Percentiles rank a stretch among this genome's conserved stretches.
Conservation (phyloP, 2,888 invertebrate species). For the Cantharis flavilabris region DNA sequence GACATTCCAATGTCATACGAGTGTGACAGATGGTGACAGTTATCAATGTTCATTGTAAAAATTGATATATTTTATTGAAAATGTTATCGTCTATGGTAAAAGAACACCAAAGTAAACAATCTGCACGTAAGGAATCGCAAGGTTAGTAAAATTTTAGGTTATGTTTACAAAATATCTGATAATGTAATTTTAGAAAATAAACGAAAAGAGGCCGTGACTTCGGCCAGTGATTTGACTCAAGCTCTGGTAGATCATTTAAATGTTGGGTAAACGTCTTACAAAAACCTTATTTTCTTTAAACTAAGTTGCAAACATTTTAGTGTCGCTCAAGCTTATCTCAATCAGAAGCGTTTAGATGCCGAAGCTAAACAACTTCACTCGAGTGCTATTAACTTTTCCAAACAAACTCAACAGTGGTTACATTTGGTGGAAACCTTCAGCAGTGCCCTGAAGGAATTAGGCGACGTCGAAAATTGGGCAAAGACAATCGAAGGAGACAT, state of each 20-base stretch:
- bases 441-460: constrained; percentile 90
- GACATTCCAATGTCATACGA: too few relatives aligned
- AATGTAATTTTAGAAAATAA: constrained; percentile 73
- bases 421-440: constrained; percentile 87
- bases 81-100: constrained; percentile 87
- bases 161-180: constrained; percentile 12
- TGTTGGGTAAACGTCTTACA: constrained; percentile 76
- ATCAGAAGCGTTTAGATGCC: constrained; percentile 95
- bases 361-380: constrained; percentile 95
- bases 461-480: constrained; percentile 99
- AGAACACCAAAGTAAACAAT: constrained; percentile 83
- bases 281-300: constrained; percentile 4
- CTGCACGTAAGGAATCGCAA: constrained; percentile 79
- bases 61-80: constrained; percentile 8
- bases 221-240: constrained; percentile 92
- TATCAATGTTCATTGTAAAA: too few relatives aligned
- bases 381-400: constrained; percentile 92
- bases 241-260: constrained; percentile 95
- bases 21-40: too few relatives aligned
- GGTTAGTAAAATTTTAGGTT: constrained; percentile 57
- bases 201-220: constrained; percentile 89
- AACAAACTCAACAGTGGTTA: constrained; percentile 98
- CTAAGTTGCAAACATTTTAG: constrained; percentile 58
- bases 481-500: constrained; percentile 95
- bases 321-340: constrained; percentile 96